A percentile compares a stretch with the other conserved stretches of the same genome.
Evolutionary conservation across 1,140 invertebrate genomes (phyloP).

Genomic region (Zaprionus davidi): DNA sequence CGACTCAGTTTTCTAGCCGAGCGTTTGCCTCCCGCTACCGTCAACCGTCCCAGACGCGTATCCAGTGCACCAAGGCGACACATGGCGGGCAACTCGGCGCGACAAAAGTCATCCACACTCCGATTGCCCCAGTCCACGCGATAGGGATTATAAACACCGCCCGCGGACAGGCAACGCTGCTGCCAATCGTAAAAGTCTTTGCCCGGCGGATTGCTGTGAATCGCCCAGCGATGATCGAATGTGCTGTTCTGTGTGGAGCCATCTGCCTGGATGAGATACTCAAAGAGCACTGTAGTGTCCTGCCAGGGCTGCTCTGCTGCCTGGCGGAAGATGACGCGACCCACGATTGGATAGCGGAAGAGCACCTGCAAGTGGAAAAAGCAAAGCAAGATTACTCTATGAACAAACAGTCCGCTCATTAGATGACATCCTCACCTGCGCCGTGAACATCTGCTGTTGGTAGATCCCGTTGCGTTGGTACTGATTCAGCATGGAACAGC

Average conservation of each 20-base stretch:
- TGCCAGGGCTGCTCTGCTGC: slow-evolving; percentile 90
- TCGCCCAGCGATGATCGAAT: slow-evolving; percentile 89
- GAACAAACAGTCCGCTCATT: not conserved
- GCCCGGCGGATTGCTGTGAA: slow-evolving; percentile 87
- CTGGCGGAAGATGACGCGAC: slow-evolving; percentile 94
- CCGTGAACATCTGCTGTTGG: slow-evolving; percentile 89
- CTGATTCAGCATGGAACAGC: slow-evolving; percentile 88
- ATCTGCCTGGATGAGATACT: slow-evolving; percentile 94
- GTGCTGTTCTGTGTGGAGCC: slow-evolving; percentile 92
- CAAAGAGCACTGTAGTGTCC: slow-evolving; percentile 91
- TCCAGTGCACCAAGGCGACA: slow-evolving; percentile 89
- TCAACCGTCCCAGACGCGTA: slow-evolving; percentile 89
- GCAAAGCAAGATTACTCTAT: not conserved
- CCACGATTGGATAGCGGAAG: slow-evolving; percentile 94
- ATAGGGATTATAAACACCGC: slow-evolving; percentile 92
- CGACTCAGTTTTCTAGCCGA: slow-evolving; percentile 88
- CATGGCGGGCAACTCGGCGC: slow-evolving; percentile 85
- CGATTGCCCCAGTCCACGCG: slow-evolving; percentile 87
- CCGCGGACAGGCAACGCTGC: slow-evolving; percentile 92
- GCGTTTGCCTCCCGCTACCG: slow-evolving; percentile 89
- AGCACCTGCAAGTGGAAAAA: slow-evolving; percentile 84
- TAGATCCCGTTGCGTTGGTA: slow-evolving; percentile 88
- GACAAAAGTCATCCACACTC: slow-evolving; percentile 86
- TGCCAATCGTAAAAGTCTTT: slow-evolving; percentile 97
- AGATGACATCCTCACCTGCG: slow-evolving; percentile 84